Conservation (phyloP, 2,888 invertebrate species). For the Oxyscelio sp. region DNA sequence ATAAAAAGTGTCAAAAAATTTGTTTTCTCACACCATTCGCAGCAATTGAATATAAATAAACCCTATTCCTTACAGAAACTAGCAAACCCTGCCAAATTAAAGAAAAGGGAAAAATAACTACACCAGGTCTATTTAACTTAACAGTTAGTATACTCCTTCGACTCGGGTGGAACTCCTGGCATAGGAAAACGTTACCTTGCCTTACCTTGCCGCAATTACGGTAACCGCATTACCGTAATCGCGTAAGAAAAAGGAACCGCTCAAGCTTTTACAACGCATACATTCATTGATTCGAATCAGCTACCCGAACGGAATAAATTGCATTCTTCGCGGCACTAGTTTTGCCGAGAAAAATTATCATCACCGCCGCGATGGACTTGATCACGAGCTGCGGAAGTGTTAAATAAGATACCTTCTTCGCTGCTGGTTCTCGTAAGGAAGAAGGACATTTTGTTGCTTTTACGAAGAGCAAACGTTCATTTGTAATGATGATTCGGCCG, state of each 20-base stretch:
- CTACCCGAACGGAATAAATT: conserved; percentile 1
- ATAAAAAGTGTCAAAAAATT: too few species aligned
- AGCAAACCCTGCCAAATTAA: neutral
- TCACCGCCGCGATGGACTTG: neutral
- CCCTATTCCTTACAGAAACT: neutral
- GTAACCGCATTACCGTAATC: conserved; percentile 37
- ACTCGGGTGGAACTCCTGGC: neutral
- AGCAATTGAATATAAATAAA: too few species aligned
- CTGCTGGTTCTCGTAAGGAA: neutral
- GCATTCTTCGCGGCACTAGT: conserved; percentile 2
- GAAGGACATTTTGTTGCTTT: conserved; percentile 6
- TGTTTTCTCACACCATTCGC: too few species aligned
- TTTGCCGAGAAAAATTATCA: conserved; percentile 2
- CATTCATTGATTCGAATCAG: conserved; percentile 33
- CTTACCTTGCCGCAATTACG: conserved; percentile 27
- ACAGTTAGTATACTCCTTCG: neutral
- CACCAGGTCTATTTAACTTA: neutral
- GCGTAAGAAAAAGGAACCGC: conserved; percentile 17
- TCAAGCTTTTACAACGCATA: conserved; percentile 26
- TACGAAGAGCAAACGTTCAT: conserved; percentile 15
- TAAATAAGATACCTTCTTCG: conserved; percentile 13
- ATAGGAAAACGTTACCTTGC: neutral
- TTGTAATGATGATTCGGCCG: conserved; percentile 1
- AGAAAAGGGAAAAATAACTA: too few species aligned
- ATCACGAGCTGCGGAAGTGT: conserved; percentile 3